Evolutionary conservation across 2,113 vertebrate species (phyloP).

Genomic region (Odocoileus virginianus): DNA sequence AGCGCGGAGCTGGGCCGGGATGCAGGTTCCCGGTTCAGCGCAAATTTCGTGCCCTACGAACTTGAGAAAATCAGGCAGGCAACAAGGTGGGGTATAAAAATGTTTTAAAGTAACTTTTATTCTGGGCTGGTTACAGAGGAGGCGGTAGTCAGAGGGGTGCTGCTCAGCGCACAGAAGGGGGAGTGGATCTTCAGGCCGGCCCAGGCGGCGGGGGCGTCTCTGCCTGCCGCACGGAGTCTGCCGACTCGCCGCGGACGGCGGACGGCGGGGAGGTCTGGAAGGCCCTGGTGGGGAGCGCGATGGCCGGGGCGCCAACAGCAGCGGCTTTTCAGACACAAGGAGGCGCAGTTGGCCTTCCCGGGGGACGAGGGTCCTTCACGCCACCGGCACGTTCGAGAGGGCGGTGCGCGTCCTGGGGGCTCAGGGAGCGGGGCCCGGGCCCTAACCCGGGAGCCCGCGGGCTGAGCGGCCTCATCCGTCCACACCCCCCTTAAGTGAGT

Average conservation of each 20-base stretch:
- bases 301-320: not conserved
- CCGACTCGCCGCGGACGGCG: not conserved
- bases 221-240: fast-evolving
- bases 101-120: conserved; percentile 60
- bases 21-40: fast-evolving
- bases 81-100: conserved; percentile 8
- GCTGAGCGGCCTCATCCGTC: not conserved
- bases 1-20: not conserved
- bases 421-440: not conserved
- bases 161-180: not conserved
- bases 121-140: conserved; percentile 47
- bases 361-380: not conserved
- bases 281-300: not conserved
- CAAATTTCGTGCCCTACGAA: fast-evolving
- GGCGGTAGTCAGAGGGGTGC: not conserved
- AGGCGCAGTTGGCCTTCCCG: not conserved
- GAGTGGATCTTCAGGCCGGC: not conserved
- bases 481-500: not conserved
- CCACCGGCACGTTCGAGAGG: not conserved
- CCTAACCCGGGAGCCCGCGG: not conserved
- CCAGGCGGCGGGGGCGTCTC: not conserved
- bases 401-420: fast-evolving
- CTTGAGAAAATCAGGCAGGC: not conserved
- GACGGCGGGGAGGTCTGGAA: fast-evolving
- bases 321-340: not conserved